Percentiles rank a stretch among this genome's conserved stretches.
phyloP scores from a whole-genome alignment of 92 coral and sea anemone species.

The Phenganax stokvisi region DNA sequence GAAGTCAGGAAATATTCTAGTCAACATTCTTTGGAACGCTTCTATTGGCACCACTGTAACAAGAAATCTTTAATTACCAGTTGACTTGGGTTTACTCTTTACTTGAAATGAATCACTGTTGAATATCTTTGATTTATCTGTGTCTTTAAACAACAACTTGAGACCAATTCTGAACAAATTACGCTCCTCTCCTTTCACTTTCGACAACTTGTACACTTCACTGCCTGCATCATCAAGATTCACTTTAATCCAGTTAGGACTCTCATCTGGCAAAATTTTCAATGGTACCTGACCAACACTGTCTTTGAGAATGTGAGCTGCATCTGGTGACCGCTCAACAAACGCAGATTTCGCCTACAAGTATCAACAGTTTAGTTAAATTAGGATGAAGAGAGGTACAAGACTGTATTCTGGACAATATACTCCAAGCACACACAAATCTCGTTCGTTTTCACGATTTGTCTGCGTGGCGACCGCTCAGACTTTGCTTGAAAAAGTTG shows the following conservation, averaged over 20 bases:
- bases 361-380: background rate
- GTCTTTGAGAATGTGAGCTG: conserved; percentile 87
- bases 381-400: background rate
- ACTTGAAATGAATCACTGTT: conserved; percentile 76
- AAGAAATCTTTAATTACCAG: background rate
- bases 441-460: too few relatives aligned
- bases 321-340: conserved; percentile 88
- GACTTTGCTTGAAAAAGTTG: too few relatives aligned
- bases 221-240: conserved; percentile 75
- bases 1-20: too few relatives aligned
- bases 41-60: too few relatives aligned
- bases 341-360: conserved; percentile 65
- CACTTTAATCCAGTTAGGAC: conserved; percentile 43
- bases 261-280: conserved; percentile 57
- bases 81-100: conserved; percentile 62
- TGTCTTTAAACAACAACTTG: conserved; percentile 61
- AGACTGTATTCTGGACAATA: too few relatives aligned
- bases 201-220: conserved; percentile 90
- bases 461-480: too few relatives aligned
- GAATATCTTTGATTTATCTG: conserved; percentile 54
- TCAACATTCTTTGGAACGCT: too few relatives aligned
- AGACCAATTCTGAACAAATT: conserved; percentile 79
- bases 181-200: conserved; percentile 95
- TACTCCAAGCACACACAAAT: too few relatives aligned
- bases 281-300: conserved; percentile 77